Base-by-base conservation (phyloP, 2,113 vertebrate genomes). In the Archilochus colubris region DNA sequence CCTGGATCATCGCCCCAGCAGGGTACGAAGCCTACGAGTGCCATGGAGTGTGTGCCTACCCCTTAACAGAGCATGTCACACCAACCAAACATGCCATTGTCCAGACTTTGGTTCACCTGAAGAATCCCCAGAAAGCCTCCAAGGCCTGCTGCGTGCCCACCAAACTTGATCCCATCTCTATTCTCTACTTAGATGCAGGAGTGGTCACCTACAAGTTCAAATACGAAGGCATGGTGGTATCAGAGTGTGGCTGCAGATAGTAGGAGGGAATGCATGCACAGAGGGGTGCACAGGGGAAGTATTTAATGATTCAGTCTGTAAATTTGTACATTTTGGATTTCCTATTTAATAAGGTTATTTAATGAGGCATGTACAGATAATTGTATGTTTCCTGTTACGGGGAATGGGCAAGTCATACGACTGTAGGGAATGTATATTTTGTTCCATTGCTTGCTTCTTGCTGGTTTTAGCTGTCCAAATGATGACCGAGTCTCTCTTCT, bases 161-260 rank as follows among this genome's bases (percentile, higher is more conserved):
- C 66, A 99, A 99, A 93, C 97, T 99, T 15, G 99, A 99, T 53
- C 99, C 99, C 81, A 99, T 99, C 94, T 99, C 99, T 4, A 98
- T 99, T 66, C 98, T 99, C 88, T 99, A 99, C 94, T 78, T 99
- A 97, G 99, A 99, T 89, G 99, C 99, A 46, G 99, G 99, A 2
- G 99, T 99, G 31, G 99, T 99, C 94, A 99, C 99, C 40, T 99
- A 99, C 97, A 99, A 99, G 98, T 99, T 99, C 96, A 99, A 99
- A 96, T 99, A 98, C 1, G 99, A 99, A 93, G 99, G 98, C 91
- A 99, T 99, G 99, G 98, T 98, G 8, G 99, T 99, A 68, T 98
- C 99, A 4, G 99, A 99, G 95, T 99, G 99, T 30, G 99, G 99
- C 84, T 99, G 99, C 97, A 98, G 99, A 99, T 99, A 99, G 98